Evolutionary conservation across 2,113 vertebrate species (phyloP).

Genomic region (Thalassarche chlororhynchos): DNA sequence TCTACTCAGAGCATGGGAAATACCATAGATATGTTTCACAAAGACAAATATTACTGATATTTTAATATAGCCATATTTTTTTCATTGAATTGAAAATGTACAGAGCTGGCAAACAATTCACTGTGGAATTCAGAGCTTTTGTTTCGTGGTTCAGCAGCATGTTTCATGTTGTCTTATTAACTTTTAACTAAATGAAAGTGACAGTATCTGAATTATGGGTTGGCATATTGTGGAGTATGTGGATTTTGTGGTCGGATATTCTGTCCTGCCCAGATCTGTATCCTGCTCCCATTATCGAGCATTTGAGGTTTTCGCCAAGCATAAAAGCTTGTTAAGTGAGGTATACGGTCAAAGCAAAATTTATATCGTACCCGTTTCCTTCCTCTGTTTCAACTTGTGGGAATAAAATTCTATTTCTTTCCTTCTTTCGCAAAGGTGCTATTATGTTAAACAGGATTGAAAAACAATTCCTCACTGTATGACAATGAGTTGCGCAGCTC

Average conservation of each 20-base stretch:
- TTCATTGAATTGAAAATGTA: not conserved
- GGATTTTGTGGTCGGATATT: not conserved
- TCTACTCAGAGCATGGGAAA: not conserved
- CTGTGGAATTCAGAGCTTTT: not conserved
- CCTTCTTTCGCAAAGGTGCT: not conserved
- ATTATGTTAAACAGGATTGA: not conserved
- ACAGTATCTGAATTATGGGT: not conserved
- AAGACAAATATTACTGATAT: not conserved
- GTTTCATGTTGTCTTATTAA: not conserved
- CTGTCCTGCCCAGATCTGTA: not conserved
- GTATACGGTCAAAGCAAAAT: not conserved
- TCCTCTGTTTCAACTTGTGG: not conserved
- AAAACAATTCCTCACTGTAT: not conserved
- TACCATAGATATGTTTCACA: not conserved
- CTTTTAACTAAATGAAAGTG: not conserved
- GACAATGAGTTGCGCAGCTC: rapidly evolving
- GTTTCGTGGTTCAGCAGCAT: not conserved
- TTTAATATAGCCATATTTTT: not conserved
- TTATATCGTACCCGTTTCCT: not conserved
- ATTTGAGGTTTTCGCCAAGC: not conserved
- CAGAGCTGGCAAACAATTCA: not conserved
- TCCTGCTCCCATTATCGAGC: not conserved
- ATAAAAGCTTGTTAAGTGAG: not conserved
- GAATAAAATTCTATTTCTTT: not conserved
- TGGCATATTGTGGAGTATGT: not conserved